Evolutionary conservation across 2,888 invertebrate species (phyloP).

Genomic region (Laothoe populi): DNA sequence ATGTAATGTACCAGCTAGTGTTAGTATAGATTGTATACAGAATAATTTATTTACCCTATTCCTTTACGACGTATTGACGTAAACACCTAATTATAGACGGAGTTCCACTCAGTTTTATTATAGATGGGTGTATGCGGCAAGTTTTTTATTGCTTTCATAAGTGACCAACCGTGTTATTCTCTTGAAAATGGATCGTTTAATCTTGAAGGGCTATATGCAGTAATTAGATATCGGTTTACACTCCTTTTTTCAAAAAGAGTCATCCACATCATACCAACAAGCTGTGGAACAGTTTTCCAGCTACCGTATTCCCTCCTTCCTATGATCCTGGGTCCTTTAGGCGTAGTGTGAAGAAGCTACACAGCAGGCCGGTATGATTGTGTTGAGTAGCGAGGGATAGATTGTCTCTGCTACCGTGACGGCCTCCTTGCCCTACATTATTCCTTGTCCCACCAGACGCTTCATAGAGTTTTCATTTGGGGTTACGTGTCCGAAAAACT

Average conservation of each 20-base stretch:
- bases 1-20: background rate
- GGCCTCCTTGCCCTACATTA: too few species aligned
- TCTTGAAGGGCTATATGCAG: background rate
- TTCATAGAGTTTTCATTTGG: too few species aligned
- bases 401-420: too few species aligned
- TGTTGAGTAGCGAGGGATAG: too few species aligned
- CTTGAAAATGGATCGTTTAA: conserved; percentile 7
- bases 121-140: background rate
- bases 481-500: too few species aligned
- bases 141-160: conserved; percentile 20
- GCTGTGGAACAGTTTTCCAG: too few species aligned
- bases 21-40: background rate
- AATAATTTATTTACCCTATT: conserved; percentile 1
- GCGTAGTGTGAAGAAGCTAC: too few species aligned
- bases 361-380: too few species aligned
- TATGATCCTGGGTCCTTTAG: too few species aligned
- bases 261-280: background rate
- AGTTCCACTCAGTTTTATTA: conserved; percentile 2
- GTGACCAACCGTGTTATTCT: conserved; percentile 12
- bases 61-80: conserved; percentile 14
- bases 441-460: too few species aligned
- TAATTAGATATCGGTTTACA: background rate
- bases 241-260: background rate
- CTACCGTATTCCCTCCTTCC: too few species aligned
- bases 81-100: conserved; percentile 3